Evolutionary conservation across 2,797 vertebrate species (phyloP).

Genomic region (Mormyrops attenuatus): DNA sequence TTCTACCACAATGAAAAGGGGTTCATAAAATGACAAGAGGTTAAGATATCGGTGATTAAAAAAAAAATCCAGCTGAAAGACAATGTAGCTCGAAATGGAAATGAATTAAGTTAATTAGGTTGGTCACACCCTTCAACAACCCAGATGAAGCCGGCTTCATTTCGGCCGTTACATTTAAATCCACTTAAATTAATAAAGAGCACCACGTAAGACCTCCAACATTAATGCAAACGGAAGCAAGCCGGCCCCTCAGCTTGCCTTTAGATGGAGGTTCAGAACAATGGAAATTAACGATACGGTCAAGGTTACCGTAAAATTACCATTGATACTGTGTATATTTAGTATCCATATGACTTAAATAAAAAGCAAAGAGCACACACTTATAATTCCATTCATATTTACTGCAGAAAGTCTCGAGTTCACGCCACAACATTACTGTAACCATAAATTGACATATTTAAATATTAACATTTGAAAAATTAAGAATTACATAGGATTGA

Average conservation of each 20-base stretch:
- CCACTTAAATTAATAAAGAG: background rate
- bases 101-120: background rate
- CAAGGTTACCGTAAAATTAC: background rate
- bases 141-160: background rate
- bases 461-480: background rate
- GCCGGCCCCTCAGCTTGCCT: background rate
- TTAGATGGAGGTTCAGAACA: background rate
- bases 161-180: background rate
- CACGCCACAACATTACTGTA: background rate
- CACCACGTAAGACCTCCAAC: background rate
- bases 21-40: background rate
- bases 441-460: background rate
- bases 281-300: background rate
- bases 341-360: background rate
- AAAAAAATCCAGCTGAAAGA: background rate
- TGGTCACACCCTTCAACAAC: slow-evolving; percentile 3
- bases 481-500: background rate
- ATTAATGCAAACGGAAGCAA: background rate
- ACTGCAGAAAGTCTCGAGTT: background rate
- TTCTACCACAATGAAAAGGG: background rate
- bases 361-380: background rate
- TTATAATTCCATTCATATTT: background rate
- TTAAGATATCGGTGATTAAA: background rate
- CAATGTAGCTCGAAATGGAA: background rate
- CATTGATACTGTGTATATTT: background rate